Percentiles rank a stretch among this genome's conserved stretches.
These are phyloP conservation scores for Plecotus auritus DNA, from an alignment of 2,113 vertebrate genomes.

Conservation along the genomic window DNA sequence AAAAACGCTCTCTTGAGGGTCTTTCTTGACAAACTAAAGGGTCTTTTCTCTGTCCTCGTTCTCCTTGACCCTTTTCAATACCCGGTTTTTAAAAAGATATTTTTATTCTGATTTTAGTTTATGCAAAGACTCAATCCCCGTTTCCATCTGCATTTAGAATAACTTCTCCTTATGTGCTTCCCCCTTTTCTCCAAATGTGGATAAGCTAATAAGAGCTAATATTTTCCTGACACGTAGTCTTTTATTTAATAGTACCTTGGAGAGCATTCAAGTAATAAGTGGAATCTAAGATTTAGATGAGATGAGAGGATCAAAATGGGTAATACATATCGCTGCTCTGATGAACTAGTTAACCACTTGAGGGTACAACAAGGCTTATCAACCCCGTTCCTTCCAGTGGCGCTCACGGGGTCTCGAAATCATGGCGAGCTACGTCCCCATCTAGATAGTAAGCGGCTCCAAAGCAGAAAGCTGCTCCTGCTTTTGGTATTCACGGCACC, in stretches of 20 bases:
- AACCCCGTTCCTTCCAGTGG: background rate
- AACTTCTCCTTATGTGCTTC: background rate
- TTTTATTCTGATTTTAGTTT: background rate
- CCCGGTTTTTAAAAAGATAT: background rate
- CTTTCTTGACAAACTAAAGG: background rate
- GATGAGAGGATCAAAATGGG: background rate
- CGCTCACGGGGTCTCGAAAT: background rate
- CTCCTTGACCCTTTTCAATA: background rate
- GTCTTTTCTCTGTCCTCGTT: background rate
- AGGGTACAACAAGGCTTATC: background rate
- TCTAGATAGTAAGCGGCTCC: background rate
- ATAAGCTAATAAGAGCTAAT: background rate
- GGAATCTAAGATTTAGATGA: background rate
- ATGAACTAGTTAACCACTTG: background rate
- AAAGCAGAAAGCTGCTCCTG: background rate
- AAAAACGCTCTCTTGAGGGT: background rate
- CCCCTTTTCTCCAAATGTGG: background rate
- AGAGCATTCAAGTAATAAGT: background rate
- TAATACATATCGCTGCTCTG: background rate
- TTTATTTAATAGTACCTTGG: background rate
- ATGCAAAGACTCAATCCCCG: background rate
- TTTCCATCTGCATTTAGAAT: background rate
- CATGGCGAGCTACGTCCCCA: background rate
- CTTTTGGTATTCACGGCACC: background rate
- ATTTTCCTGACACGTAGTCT: background rate